Evolutionary conservation across 2,113 vertebrate species (phyloP), one percentile per base, ranked within the genome.

Genomic region (Neoarius graeffei): DNA sequence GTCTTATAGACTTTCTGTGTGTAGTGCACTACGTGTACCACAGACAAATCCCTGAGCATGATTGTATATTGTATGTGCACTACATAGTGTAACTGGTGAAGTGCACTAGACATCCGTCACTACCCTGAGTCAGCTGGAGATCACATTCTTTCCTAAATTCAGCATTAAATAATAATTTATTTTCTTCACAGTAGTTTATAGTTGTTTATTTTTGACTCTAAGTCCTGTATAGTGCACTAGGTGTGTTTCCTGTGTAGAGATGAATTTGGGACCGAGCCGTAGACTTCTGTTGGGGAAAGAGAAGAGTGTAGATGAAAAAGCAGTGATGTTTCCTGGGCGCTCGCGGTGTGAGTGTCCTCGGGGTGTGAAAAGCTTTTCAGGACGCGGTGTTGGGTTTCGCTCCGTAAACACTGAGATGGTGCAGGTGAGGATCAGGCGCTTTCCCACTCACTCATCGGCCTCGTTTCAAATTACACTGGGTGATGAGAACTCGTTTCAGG

Each of bases 351-450:
- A 23, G 62, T 35, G 57, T 19, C 82, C 73, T 85, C 50, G 25
- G 52, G 84, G n/a, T 56, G 67, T 62, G 25, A 56, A 79, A 85
- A 23, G 60, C n/a, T 76, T 82, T 54, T 35, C 15, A 9, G 48
- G 74, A 71, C 9, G 64, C n/a, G 56, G 89, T 87, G 85, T 90
- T 83, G 59, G 42, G 82, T 91, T 91, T 90, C 89, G 82, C 86
- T 83, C 73, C 84, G 76, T 85, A 89, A 89, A 90, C 85, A 88
- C 60, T 48, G 48, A 56, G 81, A 85, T 71, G 80, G 60, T 67
- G 52, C 89, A 89, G 7, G 81, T 83, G 77, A 88, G 84, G 74
- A 83, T 42, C 13, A 79, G 66, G 76, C 77, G 35, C 54, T 27
- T 60, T 30, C 35, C 79, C 1, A 35, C 59, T 62, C 1, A 35